phyloP scores from a whole-genome alignment of 2,888 invertebrate species.

The Andrena trimmerana region DNA sequence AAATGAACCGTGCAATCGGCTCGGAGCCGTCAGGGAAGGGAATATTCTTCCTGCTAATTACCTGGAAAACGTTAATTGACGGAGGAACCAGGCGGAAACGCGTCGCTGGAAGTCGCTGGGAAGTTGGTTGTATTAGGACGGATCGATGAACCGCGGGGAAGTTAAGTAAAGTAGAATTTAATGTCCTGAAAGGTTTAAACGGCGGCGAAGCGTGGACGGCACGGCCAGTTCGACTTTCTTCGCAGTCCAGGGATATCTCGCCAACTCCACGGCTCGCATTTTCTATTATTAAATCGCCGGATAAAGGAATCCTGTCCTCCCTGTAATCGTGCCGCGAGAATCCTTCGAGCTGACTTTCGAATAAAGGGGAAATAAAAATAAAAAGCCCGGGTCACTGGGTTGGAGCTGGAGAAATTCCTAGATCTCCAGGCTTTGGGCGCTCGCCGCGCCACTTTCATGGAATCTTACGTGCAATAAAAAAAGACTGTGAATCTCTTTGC shows the following conservation, averaged over 20 bases:
- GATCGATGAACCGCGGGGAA: slow-evolving; percentile 40
- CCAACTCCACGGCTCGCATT: slow-evolving; percentile 25
- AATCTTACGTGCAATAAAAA: background rate
- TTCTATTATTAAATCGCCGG: slow-evolving; percentile 48
- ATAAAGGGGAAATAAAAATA: slow-evolving; percentile 23
- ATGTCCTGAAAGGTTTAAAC: slow-evolving; percentile 56
- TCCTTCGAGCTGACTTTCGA: background rate
- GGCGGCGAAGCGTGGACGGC: slow-evolving; percentile 17
- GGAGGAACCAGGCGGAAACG: slow-evolving; percentile 3
- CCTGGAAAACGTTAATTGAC: slow-evolving; percentile 47
- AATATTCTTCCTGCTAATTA: slow-evolving; percentile 38
- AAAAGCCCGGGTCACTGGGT: background rate
- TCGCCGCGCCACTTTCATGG: background rate
- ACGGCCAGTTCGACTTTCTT: slow-evolving; percentile 25
- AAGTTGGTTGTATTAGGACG: slow-evolving; percentile 45
- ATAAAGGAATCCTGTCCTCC: slow-evolving; percentile 16
- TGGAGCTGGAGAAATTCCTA: background rate
- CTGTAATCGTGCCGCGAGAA: slow-evolving; percentile 11
- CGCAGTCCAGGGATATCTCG: slow-evolving; percentile 9
- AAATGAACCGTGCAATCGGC: slow-evolving; percentile 15
- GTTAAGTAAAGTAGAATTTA: slow-evolving; percentile 57
- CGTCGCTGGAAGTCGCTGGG: slow-evolving; percentile 29
- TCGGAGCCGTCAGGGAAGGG: background rate
- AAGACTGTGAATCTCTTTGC: background rate
- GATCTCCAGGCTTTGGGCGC: background rate